Evolutionary conservation across 2,113 vertebrate genomes (phyloP).

Genomic region (Micronycteris hirsuta): DNA sequence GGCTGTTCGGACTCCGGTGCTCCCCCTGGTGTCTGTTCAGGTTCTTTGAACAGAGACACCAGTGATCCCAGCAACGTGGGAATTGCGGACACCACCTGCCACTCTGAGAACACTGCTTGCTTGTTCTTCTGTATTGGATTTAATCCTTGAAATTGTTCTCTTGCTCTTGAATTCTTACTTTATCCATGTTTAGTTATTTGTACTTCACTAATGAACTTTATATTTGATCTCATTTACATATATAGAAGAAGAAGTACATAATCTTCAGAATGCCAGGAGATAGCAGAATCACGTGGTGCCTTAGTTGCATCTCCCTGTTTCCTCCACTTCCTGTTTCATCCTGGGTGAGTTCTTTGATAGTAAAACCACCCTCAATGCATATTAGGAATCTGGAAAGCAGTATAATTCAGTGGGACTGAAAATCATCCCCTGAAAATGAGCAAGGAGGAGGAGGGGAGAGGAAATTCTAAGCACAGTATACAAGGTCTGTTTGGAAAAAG

Average conservation of each 20-base stretch:
- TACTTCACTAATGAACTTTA: background rate
- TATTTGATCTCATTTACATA: background rate
- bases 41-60: background rate
- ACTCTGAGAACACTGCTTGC: background rate
- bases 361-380: background rate
- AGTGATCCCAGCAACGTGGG: background rate
- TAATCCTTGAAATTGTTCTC: background rate
- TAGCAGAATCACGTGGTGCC: background rate
- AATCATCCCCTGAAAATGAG: background rate
- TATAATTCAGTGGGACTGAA: background rate
- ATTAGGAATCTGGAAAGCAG: background rate
- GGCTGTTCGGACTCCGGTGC: background rate
- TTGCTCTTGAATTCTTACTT: background rate
- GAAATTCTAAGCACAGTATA: background rate
- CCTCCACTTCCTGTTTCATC: background rate
- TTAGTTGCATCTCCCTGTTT: too few relatives aligned
- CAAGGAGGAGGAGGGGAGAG: background rate
- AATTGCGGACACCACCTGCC: background rate
- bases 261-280: background rate
- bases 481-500: too few relatives aligned
- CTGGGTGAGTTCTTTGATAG: background rate
- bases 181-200: background rate
- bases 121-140: background rate
- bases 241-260: background rate
- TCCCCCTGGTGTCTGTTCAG: background rate